Evolutionary conservation across 2,113 vertebrate genomes (phyloP), one percentile per base, ranked within the genome.

Genomic region (Neotoma lepida): DNA sequence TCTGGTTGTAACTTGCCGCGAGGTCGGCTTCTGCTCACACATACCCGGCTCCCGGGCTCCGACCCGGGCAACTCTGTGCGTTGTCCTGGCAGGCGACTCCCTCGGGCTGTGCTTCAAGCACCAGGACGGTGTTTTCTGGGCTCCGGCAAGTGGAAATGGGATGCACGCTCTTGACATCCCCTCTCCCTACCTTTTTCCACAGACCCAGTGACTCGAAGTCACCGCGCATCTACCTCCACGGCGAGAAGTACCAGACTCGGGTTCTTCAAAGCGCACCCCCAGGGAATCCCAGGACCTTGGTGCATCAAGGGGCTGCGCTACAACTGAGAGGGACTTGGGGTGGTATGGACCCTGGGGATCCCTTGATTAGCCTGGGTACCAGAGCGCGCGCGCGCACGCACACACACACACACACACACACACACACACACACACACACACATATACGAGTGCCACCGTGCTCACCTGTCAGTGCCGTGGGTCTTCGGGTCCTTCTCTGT

Each of bases 381-480:
- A 64, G 39, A 24, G 15, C 24, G 10, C 39, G 22, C 49, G 4
- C 71, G 0, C 51, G 0, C 73, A 30, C 73, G 9, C 44, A 9
- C 74, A 49, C 74, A 46, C 44, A 20, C 35, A 1, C 70, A n/a
- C 33, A 14, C 71, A 3, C 68, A 30, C 64, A 2, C 73, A n/a
- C 61, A 9, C 70, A 39, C 30, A 33, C 41, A 3, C 70, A 44
- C n/a, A 12, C 63, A 2, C 66, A 13, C 54, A 3, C 71, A 28
- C 63, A 7, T 70, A 35, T 92, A 81, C 8, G 86, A 77, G 66
- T 91, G 90, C 92, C 77, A 20, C 51, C 0, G 22, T 41, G 63
- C 96, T 96, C 96, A 97, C 97, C 97, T 97, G 97, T 97, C 95
- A 93, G 6, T 0, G 78, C 22, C 3, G 77, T 77, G 85, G 35